phyloP scores from a whole-genome alignment of 2,888 invertebrate species.

The Microchrysa polita region DNA sequence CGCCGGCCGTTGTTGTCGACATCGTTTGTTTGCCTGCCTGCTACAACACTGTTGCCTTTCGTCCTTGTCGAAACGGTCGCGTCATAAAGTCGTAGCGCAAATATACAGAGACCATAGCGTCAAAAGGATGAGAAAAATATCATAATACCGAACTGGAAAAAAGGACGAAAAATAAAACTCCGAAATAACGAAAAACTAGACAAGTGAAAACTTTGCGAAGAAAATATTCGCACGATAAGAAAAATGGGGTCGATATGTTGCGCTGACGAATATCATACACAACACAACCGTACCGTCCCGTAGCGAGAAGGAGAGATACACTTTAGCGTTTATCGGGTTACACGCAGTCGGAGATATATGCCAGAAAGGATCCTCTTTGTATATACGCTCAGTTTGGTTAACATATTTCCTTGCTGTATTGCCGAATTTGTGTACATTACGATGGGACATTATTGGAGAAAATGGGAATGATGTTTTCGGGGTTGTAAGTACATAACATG shows the following conservation, averaged over 20 bases:
- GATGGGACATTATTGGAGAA: conserved; percentile 22
- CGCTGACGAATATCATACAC: conserved; percentile 2
- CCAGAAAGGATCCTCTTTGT: neutral
- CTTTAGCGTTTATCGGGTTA: conserved; percentile 30
- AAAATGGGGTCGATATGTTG: conserved; percentile 37
- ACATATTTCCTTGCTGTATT: conserved; percentile 34
- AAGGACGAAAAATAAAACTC: no score
- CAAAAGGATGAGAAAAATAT: no score
- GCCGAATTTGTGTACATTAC: conserved; percentile 34
- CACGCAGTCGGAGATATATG: no score
- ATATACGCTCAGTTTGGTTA: conserved; percentile 27
- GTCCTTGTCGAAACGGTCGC: no score
- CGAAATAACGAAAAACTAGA: no score
- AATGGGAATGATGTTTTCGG: neutral
- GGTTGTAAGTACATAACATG: conserved; percentile 30
- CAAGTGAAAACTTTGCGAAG: neutral
- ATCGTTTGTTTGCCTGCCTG: conserved; percentile 28
- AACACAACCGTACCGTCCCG: no score
- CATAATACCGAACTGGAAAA: no score
- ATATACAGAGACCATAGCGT: no score
- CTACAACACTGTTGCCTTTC: no score
- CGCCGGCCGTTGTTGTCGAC: conserved; percentile 10
- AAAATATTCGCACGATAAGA: conserved; percentile 42
- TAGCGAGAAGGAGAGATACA: no score
- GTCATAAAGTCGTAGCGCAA: no score